A percentile compares a stretch with the other conserved stretches of the same genome.
Conservation (phyloP, 2,797 vertebrate genomes). For the Rhinella marina region DNA sequence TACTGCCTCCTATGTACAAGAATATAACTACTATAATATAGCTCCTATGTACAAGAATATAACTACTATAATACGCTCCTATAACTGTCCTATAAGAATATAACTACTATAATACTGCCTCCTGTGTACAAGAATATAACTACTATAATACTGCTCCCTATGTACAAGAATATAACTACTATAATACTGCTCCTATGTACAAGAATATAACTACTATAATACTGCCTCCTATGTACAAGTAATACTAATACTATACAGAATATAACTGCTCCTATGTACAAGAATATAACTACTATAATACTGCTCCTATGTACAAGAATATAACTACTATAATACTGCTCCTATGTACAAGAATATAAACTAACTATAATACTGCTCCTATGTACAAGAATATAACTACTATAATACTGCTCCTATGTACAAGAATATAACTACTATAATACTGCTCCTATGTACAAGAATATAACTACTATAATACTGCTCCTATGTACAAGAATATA, state of each 20-base stretch:
- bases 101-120: slow-evolving; percentile 1
- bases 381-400: no score
- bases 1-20: background rate
- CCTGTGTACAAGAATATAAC: no score
- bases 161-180: slow-evolving; percentile 1
- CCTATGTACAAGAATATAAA: background rate
- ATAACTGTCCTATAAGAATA: background rate
- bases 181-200: background rate
- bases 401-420: no score
- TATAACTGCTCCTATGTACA: background rate
- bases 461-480: slow-evolving; percentile 6
- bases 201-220: no score
- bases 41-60: no score
- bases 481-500: no score
- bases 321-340: background rate
- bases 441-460: background rate
- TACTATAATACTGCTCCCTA: background rate
- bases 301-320: no score
- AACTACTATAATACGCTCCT: no score
- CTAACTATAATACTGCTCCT: no score
- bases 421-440: no score
- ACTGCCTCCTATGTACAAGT: background rate
- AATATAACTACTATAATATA: no score
- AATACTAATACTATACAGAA: background rate
- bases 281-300: no score